These are phyloP conservation scores for Pilophorus perplexus DNA, from an alignment of 2,888 invertebrate genomes.

Conservation along the genomic window DNA sequence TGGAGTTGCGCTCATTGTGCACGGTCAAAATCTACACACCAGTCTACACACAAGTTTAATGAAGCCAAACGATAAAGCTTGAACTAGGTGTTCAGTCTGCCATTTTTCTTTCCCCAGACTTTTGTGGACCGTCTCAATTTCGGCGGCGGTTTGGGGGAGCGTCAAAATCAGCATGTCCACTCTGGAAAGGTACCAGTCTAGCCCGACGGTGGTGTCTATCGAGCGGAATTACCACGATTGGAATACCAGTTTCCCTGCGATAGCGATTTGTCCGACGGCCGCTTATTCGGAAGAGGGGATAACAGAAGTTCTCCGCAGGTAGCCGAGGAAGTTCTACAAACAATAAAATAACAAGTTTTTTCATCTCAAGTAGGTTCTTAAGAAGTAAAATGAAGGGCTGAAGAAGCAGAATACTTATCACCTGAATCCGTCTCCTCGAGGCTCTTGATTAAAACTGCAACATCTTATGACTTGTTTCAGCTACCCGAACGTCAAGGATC, in stretches of 20 bases:
- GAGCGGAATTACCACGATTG: slow-evolving; percentile 50
- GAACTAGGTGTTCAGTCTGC: not conserved
- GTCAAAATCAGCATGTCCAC: slow-evolving; percentile 45
- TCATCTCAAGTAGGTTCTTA: no score
- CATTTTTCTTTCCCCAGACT: slow-evolving; percentile 40
- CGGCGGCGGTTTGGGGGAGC: slow-evolving; percentile 42
- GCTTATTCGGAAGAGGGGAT: slow-evolving; percentile 40
- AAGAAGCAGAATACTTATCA: no score
- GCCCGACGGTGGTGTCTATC: slow-evolving; percentile 51
- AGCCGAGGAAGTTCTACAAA: not conserved
- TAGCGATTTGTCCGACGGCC: slow-evolving; percentile 49
- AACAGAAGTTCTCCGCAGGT: slow-evolving; percentile 13
- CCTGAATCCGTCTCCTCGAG: no score
- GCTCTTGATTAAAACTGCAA: no score
- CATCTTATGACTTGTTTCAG: no score
- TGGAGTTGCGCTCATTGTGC: no score
- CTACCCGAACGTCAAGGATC: slow-evolving; percentile 24
- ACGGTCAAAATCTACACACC: no score
- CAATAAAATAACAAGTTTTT: not conserved
- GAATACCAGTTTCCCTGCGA: slow-evolving; percentile 50
- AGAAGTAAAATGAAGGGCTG: no score
- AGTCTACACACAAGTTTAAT: not conserved
- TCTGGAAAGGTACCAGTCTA: slow-evolving; percentile 49
- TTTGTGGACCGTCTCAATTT: slow-evolving; percentile 45
- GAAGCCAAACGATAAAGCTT: no score